A percentile compares a stretch with the other conserved stretches of the same genome.
phyloP scores from a whole-genome alignment of 1,140 invertebrate species.

The Anastrepha obliqua region DNA sequence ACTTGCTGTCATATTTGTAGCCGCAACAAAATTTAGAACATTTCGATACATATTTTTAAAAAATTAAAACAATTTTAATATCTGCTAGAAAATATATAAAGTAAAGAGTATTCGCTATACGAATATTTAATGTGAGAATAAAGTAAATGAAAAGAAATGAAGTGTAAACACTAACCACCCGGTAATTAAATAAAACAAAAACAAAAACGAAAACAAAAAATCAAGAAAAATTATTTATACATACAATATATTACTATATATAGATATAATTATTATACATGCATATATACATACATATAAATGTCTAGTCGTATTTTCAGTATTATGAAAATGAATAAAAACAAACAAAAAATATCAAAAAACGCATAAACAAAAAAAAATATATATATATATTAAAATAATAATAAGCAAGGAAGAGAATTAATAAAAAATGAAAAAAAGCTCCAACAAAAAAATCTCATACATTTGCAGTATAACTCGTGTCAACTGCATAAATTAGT shows the following conservation, averaged over 20 bases:
- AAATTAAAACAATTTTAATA: not conserved
- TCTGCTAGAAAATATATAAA: not conserved
- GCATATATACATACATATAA: constrained; percentile 67
- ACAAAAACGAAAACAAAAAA: not conserved
- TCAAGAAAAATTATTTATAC: constrained; percentile 45
- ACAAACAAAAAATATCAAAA: constrained; percentile 11
- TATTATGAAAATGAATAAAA: constrained; percentile 63
- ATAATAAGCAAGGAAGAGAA: constrained; percentile 9
- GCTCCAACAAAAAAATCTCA: constrained; percentile 21
- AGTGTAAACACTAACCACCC: constrained; percentile 50
- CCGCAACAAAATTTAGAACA: not conserved
- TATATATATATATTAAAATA: not conserved
- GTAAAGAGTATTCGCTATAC: not conserved
- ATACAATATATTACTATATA: constrained; percentile 56
- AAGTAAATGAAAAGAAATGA: constrained; percentile 44
- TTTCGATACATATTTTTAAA: not conserved
- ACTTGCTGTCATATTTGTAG: too few relatives aligned
- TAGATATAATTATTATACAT: constrained; percentile 61
- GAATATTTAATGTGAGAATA: constrained; percentile 46
- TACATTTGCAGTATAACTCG: not conserved
- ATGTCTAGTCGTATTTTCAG: constrained; percentile 74
- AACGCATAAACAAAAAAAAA: not conserved
- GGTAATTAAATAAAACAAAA: constrained; percentile 23
- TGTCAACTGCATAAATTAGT: constrained; percentile 49
- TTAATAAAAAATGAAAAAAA: constrained; percentile 16